Evolutionary conservation across 2,797 vertebrate genomes (phyloP).

Genomic region (Ctenosaura bakeri): DNA sequence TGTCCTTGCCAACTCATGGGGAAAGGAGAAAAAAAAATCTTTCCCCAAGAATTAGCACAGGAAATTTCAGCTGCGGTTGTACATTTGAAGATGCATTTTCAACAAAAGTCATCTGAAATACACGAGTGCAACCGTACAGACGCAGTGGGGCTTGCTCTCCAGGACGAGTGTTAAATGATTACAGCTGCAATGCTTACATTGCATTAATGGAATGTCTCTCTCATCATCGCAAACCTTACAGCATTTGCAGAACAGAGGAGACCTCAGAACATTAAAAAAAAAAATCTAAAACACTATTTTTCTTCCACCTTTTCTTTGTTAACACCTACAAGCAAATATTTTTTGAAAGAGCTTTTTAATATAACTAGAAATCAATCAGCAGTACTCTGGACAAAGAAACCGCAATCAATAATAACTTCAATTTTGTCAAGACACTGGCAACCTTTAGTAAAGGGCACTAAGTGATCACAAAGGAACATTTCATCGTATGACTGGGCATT

Average conservation of each 20-base stretch:
- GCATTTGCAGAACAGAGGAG: not conserved
- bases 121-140: not conserved
- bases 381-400: not conserved
- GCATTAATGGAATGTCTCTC: not conserved
- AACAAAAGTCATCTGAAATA: not conserved
- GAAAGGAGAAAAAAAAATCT: not conserved
- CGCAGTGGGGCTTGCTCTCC: not conserved
- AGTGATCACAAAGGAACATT: not conserved
- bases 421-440: not conserved
- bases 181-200: not conserved
- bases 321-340: fast-evolving
- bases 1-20: not conserved
- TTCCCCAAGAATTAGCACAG: not conserved
- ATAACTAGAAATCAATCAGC: not conserved
- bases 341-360: not conserved
- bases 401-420: not conserved
- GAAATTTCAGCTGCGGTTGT: not conserved
- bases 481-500: conserved; percentile 26
- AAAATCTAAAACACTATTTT: not conserved
- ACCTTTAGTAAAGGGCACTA: not conserved
- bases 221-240: not conserved
- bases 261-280: not conserved
- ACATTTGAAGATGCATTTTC: not conserved
- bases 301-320: not conserved
- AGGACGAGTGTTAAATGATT: not conserved